Conservation (phyloP, 2,888 invertebrate genomes). For the Acrobeloides nanus region DNA sequence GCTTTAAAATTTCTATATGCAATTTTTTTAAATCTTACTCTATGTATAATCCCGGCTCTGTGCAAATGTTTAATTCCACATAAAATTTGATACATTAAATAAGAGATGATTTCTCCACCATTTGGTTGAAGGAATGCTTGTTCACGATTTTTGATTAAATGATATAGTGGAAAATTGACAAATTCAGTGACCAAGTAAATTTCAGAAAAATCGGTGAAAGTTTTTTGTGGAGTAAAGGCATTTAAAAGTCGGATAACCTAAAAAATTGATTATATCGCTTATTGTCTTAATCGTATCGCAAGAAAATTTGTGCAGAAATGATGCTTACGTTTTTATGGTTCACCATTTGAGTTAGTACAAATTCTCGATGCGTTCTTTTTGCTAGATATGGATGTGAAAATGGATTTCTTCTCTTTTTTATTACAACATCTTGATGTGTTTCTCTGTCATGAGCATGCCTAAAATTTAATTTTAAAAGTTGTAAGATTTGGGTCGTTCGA, state of each 20-base stretch:
- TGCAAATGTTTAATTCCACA: constrained; percentile 99
- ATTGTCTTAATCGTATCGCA: no score
- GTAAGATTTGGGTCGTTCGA: no score
- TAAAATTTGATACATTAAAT: constrained; percentile 96
- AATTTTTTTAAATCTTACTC: no score
- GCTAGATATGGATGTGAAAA: constrained; percentile 99
- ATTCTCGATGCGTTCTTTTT: constrained; percentile 96
- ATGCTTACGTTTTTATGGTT: constrained; percentile 99
- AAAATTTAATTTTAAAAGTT: no score
- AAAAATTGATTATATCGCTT: no score
- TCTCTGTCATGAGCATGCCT: constrained; percentile 95
- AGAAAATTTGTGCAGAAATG: no score
- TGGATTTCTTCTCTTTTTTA: constrained; percentile 95
- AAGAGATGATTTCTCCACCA: constrained; percentile 99
- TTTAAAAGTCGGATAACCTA: constrained; percentile 86
- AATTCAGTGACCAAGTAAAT: constrained; percentile 57
- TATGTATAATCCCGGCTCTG: constrained; percentile 70
- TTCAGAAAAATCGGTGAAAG: constrained; percentile 95
- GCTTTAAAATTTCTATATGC: no score
- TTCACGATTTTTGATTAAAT: constrained; percentile 99
- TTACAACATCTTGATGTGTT: constrained; percentile 85
- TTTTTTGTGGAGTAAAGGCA: constrained; percentile 96
- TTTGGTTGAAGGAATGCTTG: no score
- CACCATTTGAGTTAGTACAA: constrained; percentile 98
- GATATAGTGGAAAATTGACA: constrained; percentile 97